Base-by-base conservation (phyloP, 92 coral and sea anemone genomes). In the Zoanthus sansibaricus region DNA sequence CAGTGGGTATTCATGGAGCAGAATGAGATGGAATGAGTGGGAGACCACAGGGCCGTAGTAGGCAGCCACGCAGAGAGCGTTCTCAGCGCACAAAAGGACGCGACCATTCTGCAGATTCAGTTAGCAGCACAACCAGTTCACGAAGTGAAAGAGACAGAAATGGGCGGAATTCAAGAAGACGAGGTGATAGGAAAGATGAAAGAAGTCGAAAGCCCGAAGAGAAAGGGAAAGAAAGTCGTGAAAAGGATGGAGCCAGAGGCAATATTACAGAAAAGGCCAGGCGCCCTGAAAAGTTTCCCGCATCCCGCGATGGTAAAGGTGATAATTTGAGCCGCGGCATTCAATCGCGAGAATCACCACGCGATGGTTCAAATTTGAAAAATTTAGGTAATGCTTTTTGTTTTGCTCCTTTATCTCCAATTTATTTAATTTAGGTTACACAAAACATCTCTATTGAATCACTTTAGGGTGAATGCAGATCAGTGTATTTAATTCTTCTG, bases 1-100 rank as follows among this genome's bases (percentile, higher is more conserved):
- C 66, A 89, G 94, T 73, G 92, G 92, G 93, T 76, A 87, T 83
- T 95, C 75, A 87, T 90, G 91, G 82, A 93, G 92, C 95, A 94
- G 96, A 95, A 97, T 97, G 99, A 97, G 83, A 94, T 93, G 99
- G 98, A 86, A 97, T 97, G 99, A 97, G 98, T 84, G 95, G 94
- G 94, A 96, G 99, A 95, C 89, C 94, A 87, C 98, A 93, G 96
- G 99, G 98, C 94, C 98, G 99, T 87, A 98, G 90, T 95, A 97
- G 99, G 96, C 99, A 95, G 88, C 84, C 93, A 90, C 98, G 99
- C 95, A 97, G 96, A 86, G 99, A 97, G 92, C 99, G 99, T 88
- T 90, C 99, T 93, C 96, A 92, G 91, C 98, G 96, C 77, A 96
- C 71, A 71, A 95, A 94, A 92, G 94, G 92, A 80, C 98, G 99